Evolutionary conservation across 2,888 invertebrate species (phyloP).

Genomic region (Lomographa bimaculata): DNA sequence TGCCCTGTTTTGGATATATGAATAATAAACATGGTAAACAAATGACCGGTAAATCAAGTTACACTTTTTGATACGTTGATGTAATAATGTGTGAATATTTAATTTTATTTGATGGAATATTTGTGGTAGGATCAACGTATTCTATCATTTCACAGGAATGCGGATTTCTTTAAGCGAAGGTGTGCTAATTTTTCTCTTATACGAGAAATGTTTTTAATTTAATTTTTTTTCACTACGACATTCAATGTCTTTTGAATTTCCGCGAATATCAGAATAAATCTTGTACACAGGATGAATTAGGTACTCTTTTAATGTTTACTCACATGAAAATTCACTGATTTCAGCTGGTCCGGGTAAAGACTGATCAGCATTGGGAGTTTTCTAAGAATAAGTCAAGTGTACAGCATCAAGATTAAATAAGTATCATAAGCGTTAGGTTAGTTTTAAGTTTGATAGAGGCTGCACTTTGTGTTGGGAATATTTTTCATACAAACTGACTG

Average conservation of each 20-base stretch:
- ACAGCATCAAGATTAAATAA: constrained; percentile 25
- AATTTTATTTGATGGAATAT: constrained; percentile 8
- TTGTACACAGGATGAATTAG: too few species aligned
- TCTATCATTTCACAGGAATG: neutral
- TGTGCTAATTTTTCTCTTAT: too few species aligned
- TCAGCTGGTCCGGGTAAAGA: constrained; percentile 37
- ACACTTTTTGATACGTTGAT: neutral
- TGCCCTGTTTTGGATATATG: too few species aligned
- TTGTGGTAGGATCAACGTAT: constrained; percentile 2
- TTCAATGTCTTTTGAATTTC: too few species aligned
- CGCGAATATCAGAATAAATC: too few species aligned
- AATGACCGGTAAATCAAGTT: constrained; percentile 15
- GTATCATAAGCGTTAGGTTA: constrained; percentile 22
- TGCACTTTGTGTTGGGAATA: constrained; percentile 25
- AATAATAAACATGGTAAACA: constrained; percentile 7
- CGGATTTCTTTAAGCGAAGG: neutral
- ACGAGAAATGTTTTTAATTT: too few species aligned
- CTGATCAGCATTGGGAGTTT: constrained; percentile 29
- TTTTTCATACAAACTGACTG: constrained; percentile 9
- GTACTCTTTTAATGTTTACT: too few species aligned
- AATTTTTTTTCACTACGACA: too few species aligned
- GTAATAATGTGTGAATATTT: constrained; percentile 5
- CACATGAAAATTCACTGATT: too few species aligned
- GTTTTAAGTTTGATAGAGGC: constrained; percentile 20
- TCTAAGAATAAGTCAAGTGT: constrained; percentile 29